Evolutionary conservation across 53 echinoderm and acorn worm species (phyloP).

Genomic region (Astropecten irregularis): DNA sequence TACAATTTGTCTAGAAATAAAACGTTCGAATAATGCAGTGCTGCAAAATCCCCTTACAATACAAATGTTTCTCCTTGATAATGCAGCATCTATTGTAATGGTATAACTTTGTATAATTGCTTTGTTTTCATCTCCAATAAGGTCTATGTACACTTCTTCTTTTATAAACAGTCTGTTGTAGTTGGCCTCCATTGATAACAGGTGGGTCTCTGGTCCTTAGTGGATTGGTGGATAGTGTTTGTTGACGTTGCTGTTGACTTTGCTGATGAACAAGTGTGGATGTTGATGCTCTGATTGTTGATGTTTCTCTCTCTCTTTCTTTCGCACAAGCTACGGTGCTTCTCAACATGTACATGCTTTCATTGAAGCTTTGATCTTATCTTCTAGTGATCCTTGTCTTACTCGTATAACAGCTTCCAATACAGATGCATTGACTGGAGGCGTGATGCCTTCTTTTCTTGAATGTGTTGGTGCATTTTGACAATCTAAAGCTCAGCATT

Average conservation of each 20-base stretch:
- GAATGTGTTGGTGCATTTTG: too few species aligned
- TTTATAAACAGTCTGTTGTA: not conserved
- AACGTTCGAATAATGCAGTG: too few species aligned
- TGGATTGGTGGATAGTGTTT: too few species aligned
- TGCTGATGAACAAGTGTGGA: too few species aligned
- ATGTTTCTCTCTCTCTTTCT: not conserved
- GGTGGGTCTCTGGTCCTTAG: too few species aligned
- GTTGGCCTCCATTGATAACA: not conserved
- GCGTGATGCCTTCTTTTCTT: too few species aligned
- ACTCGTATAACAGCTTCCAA: too few species aligned
- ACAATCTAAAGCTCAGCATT: conserved; percentile 36
- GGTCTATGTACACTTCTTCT: not conserved
- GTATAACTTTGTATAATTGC: not conserved
- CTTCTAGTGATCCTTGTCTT: not conserved
- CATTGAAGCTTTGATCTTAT: conserved; percentile 21
- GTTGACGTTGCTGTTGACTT: too few species aligned
- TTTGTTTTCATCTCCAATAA: conserved; percentile 16
- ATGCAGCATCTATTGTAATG: conserved; percentile 54
- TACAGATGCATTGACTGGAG: too few species aligned
- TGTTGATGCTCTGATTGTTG: too few species aligned
- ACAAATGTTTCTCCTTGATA: not conserved
- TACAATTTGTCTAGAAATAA: too few species aligned
- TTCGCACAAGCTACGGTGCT: not conserved
- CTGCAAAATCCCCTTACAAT: too few species aligned
- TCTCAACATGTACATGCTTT: conserved; percentile 45